Evolutionary conservation across 2,797 vertebrate genomes (phyloP), one percentile per base, ranked within the genome.

Genomic region (Peromyscus nudipes): DNA sequence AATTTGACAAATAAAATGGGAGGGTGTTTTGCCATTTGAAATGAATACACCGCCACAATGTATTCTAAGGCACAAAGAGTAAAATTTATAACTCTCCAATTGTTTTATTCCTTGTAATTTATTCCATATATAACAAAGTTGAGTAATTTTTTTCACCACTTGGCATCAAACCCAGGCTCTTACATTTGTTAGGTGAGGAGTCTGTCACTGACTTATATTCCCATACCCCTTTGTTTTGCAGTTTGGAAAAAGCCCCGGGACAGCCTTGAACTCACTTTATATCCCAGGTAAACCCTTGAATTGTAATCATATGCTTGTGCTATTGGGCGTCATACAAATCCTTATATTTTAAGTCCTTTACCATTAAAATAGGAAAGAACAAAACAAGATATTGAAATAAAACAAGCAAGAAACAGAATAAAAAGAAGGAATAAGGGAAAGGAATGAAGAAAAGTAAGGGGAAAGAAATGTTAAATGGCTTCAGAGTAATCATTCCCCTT

Each of bases 91-190:
- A 11, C 21, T 16, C 31, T 37, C 37, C 37, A 95, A 5, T 77
- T 95, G 89, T 55, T 57, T 89, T 88, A 81, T 90, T 93, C 76
- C 40, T 89, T 95, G 94, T 96, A 96, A 93, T 4, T 75, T 8
- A 94, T 52, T 55, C 37, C 34, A 89, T 29, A 12, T 75, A 93
- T 27, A 91, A 85, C 17, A 29, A 88, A 88, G 17, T 92, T n/a
- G 49, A 40, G 13, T n/a, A 8, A 12, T 17, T 83, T 27, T 81
- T 40, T 40, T 1, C 37, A 83, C 23, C 25, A 40, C 11, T 37
- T 23, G 12, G n/a, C 31, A 62, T 62, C n/a, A 82, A 9, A 40
- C 3, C 11, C 11, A 62, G n/a, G 12, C 57, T 25, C 13, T 16
- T 23, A 13, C 55, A 40, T 29, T n/a, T 82, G 57, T 27, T 62